Evolutionary conservation across 2,797 vertebrate species (phyloP), one percentile per base, ranked within the genome.

Genomic region (Anas georgica): DNA sequence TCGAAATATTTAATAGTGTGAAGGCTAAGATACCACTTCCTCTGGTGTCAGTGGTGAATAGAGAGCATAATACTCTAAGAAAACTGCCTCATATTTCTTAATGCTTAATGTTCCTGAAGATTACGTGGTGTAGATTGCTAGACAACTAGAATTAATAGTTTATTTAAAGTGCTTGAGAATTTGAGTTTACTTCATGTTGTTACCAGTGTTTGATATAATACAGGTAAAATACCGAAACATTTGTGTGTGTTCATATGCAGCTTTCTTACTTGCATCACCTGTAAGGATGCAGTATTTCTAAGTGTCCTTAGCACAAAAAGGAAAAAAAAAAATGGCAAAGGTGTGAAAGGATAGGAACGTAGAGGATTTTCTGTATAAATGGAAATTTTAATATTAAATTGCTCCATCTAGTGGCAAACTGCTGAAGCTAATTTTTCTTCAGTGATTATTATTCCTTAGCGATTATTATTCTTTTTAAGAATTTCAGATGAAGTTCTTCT

Each of bases 341-440:
- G 37, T 46, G 41, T 83, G 83, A 43, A 77, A 89, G 87, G 28
- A 68, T 25, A 10, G 43, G 66, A 68, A 55, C 37, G 12, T 70
- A 33, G 45, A 73, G 28, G 50, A 55, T 92, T 86, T 94, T 74
- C 31, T 84, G 76, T 86, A 23, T 35, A 82, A 96, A 64, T 43
- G 33, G 35, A 81, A 77, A 92, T 94, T 87, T 91, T 95, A 91
- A 95, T 94, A 97, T 95, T 94, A 91, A 96, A 94, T 93, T 96
- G 95, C 97, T 95, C 97, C 97, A 97, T 95, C 96, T 97, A 97
- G 97, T 96, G 97, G 96, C 72, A 76, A 37, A 79, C 31, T 88
- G 26, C 35, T 90, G 80, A 75, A 93, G 75, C 25, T 83, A n/a
- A 33, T 86, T 96, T 94, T 77, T 62, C 45, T 66, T 26, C 16